Percentiles rank a stretch among this genome's conserved stretches.
phyloP scores from a whole-genome alignment of 2,113 vertebrate genomes.

The Peromyscus polionotus region DNA sequence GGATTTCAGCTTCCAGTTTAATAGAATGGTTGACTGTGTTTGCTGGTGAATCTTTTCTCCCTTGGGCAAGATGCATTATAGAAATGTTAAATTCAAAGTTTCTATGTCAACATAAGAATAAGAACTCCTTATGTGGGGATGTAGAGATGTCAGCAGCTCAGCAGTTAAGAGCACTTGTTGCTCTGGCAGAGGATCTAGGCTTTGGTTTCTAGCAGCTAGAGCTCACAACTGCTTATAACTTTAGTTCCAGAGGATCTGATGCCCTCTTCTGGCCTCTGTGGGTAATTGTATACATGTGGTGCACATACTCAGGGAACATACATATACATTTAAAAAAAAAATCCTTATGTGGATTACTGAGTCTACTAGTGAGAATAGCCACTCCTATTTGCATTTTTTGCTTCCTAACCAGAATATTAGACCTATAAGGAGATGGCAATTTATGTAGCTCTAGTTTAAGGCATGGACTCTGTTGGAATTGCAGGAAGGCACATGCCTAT shows the following conservation, averaged over 20 bases:
- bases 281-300: background rate
- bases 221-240: background rate
- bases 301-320: background rate
- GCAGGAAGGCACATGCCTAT: background rate
- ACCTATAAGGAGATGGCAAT: background rate
- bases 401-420: background rate
- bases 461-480: background rate
- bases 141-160: background rate
- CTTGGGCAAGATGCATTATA: background rate
- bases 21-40: background rate
- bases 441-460: background rate
- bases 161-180: background rate
- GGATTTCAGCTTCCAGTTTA: background rate
- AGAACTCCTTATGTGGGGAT: background rate
- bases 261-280: background rate
- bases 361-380: background rate
- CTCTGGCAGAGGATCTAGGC: background rate
- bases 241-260: background rate
- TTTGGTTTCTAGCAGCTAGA: background rate
- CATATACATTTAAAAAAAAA: background rate
- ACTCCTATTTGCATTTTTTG: slow-evolving; percentile 21
- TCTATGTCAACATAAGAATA: background rate
- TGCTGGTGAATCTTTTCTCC: background rate
- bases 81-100: background rate
- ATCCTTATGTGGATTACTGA: background rate